Percentiles rank a stretch among this genome's conserved stretches.
Conservation (phyloP, 1,140 invertebrate genomes). For the Caenorhabditis remanei region DNA sequence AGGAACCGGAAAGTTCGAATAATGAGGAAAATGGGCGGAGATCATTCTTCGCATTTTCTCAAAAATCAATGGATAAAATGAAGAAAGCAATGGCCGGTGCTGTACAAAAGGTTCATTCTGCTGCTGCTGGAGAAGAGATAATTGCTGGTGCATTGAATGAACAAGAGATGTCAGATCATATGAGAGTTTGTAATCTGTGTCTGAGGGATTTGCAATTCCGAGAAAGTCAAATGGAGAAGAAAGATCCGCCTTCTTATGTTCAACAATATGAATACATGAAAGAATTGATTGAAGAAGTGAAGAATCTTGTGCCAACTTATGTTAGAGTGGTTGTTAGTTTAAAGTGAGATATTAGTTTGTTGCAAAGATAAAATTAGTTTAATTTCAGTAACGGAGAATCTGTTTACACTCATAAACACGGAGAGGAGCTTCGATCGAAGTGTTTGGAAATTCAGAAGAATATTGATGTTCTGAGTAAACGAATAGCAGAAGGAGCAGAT, state of each 20-base stretch:
- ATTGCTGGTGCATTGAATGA: slow-evolving; percentile 75
- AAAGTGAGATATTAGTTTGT: slow-evolving; percentile 79
- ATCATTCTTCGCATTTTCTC: neutral
- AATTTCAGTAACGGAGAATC: slow-evolving; percentile 86
- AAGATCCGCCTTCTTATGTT: slow-evolving; percentile 85
- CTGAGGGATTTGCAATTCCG: slow-evolving; percentile 86
- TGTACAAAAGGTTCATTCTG: slow-evolving; percentile 45
- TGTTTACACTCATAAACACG: slow-evolving; percentile 87
- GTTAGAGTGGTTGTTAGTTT: slow-evolving; percentile 86
- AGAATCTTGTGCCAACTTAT: slow-evolving; percentile 86
- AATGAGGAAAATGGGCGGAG: slow-evolving; percentile 20
- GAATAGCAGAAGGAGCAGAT: slow-evolving; percentile 32
- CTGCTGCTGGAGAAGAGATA: slow-evolving; percentile 27
- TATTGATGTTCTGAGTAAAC: slow-evolving; percentile 84
- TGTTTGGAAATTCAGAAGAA: slow-evolving; percentile 89
- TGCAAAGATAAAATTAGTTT: neutral
- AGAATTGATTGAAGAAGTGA: slow-evolving; percentile 85
- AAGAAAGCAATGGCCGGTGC: slow-evolving; percentile 45
- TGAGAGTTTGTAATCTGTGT: slow-evolving; percentile 88
- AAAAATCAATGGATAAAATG: slow-evolving; percentile 40
- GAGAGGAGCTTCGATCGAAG: slow-evolving; percentile 85
- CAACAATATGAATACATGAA: slow-evolving; percentile 87
- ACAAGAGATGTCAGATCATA: slow-evolving; percentile 81
- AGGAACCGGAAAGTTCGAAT: neutral
- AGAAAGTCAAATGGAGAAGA: slow-evolving; percentile 86